These are phyloP conservation scores for Amazona vittata DNA, from an alignment of 2,113 vertebrate species.

Conservation along the genomic window DNA sequence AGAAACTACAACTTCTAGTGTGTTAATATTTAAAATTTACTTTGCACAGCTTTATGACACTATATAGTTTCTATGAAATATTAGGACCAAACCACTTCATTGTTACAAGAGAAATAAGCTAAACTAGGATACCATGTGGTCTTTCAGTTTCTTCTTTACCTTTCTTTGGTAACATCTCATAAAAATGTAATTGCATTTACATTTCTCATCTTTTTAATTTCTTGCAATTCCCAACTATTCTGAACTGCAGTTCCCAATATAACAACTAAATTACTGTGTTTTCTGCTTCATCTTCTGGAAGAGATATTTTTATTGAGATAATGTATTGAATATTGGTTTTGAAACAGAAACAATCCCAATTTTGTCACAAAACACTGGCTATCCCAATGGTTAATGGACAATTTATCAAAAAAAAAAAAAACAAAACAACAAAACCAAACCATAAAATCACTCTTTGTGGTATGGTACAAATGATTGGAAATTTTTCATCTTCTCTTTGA, in stretches of 20 bases:
- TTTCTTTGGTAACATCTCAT: background rate
- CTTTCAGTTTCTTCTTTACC: background rate
- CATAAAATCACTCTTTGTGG: background rate
- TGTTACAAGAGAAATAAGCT: background rate
- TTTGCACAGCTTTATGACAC: background rate
- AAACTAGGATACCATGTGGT: background rate
- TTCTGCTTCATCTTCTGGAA: background rate
- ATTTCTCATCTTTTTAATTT: background rate
- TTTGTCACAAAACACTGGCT: background rate
- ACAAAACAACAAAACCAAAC: background rate
- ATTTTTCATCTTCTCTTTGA: background rate
- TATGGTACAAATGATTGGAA: background rate
- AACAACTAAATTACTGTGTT: background rate
- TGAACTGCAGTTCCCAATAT: background rate
- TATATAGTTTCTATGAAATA: background rate
- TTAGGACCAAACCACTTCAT: background rate
- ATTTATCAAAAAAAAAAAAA: background rate
- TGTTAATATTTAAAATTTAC: background rate
- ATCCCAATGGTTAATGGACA: background rate
- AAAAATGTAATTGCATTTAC: background rate
- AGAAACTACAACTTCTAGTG: background rate
- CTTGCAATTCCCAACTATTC: background rate
- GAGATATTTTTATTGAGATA: background rate
- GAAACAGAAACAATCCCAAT: background rate
- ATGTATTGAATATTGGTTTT: background rate